phyloP scores from a whole-genome alignment of 2,888 invertebrate species.

The Aethes cnicana region DNA sequence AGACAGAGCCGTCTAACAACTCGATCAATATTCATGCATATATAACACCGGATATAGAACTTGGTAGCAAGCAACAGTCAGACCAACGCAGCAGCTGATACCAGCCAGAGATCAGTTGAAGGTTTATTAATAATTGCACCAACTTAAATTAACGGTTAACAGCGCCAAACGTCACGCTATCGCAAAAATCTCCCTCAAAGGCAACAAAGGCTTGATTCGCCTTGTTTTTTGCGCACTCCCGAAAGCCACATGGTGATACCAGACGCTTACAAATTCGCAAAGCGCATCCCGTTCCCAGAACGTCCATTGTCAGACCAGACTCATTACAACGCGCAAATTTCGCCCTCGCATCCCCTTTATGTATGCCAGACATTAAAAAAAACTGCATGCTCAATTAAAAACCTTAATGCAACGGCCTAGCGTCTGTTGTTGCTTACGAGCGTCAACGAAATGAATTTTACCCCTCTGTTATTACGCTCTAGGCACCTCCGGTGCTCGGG shows the following conservation, averaged over 20 bases:
- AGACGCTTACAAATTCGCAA: slow-evolving; percentile 67
- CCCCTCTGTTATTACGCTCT: slow-evolving; percentile 69
- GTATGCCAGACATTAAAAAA: slow-evolving; percentile 69
- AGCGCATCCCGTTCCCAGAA: slow-evolving; percentile 65
- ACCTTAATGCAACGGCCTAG: slow-evolving; percentile 24
- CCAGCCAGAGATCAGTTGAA: too few species aligned
- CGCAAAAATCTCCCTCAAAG: slow-evolving; percentile 3
- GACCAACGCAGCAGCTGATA: too few species aligned
- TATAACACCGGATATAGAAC: too few species aligned
- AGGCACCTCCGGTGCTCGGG: slow-evolving; percentile 42
- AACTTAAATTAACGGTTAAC: too few species aligned
- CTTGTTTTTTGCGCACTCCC: slow-evolving; percentile 45
- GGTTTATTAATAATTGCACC: too few species aligned
- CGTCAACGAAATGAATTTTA: slow-evolving; percentile 53
- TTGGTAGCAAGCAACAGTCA: too few species aligned
- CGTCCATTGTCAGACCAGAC: slow-evolving; percentile 65
- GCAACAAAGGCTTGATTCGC: slow-evolving; percentile 29
- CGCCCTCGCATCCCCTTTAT: slow-evolving; percentile 76
- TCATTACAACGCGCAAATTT: slow-evolving; percentile 74
- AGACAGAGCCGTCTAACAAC: too few species aligned
- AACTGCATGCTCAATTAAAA: slow-evolving; percentile 36
- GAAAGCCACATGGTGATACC: slow-evolving; percentile 59
- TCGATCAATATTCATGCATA: too few species aligned
- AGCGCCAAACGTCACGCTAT: too few species aligned
- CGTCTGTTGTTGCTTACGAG: slow-evolving; percentile 37